These are phyloP conservation scores for Nanorana parkeri DNA, from an alignment of 2,113 vertebrate genomes.

Conservation along the genomic window DNA sequence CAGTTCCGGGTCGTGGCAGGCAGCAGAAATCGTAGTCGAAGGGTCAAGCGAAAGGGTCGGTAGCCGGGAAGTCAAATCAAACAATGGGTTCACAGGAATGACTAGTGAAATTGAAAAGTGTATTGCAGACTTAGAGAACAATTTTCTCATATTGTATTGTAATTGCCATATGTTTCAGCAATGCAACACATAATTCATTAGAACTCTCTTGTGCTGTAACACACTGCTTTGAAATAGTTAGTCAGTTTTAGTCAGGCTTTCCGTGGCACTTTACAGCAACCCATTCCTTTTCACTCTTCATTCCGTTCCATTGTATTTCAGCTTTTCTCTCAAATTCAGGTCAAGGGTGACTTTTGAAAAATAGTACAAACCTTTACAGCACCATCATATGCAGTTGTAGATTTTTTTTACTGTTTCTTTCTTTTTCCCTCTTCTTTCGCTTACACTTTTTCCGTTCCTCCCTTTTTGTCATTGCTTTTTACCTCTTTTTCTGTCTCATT, in stretches of 20 bases:
- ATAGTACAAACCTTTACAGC: background rate
- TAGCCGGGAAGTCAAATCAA: no score
- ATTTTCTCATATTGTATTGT: conserved; percentile 37
- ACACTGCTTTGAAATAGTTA: conserved; percentile 34
- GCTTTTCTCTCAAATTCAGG: no score
- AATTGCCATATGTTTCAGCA: conserved; percentile 41
- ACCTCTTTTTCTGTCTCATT: no score
- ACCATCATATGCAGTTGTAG: no score
- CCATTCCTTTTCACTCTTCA: background rate
- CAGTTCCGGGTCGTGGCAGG: no score
- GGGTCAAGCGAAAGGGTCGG: no score
- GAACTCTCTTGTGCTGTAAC: conserved; percentile 31
- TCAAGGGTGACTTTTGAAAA: background rate
- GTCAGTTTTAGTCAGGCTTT: conserved; percentile 28
- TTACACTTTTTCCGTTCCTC: background rate
- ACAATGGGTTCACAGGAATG: no score
- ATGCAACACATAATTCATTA: conserved; percentile 31
- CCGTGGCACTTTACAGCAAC: conserved; percentile 17
- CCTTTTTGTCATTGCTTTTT: no score
- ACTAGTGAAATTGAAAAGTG: conserved; percentile 13
- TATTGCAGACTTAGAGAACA: conserved; percentile 29
- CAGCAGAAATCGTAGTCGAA: no score
- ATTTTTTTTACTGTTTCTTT: background rate
- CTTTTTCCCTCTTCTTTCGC: background rate
- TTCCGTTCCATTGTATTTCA: no score